Evolutionary conservation across 1,140 invertebrate species (phyloP).

Genomic region (Stegodyphus dumicola): DNA sequence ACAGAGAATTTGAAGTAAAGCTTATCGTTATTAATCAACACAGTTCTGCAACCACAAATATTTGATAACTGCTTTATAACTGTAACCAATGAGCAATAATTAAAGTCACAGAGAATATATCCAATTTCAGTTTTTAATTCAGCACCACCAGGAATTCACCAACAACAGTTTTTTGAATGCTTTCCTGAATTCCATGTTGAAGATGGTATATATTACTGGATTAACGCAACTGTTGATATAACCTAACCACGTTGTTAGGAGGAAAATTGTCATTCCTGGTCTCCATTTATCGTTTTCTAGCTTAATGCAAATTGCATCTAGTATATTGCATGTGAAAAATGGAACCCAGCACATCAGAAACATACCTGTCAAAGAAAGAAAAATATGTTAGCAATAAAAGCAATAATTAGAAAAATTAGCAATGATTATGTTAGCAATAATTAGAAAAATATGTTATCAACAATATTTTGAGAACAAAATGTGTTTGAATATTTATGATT

Average conservation of each 20-base stretch:
- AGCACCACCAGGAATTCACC: constrained; percentile 62
- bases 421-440: too few relatives aligned
- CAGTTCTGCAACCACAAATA: too few relatives aligned
- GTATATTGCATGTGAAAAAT: constrained; percentile 96
- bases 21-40: too few relatives aligned
- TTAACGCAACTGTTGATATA: constrained; percentile 99
- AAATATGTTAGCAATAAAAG: background rate
- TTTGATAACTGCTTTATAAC: too few relatives aligned
- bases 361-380: constrained; percentile 75
- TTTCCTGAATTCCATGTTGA: constrained; percentile 99
- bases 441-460: too few relatives aligned
- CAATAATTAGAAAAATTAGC: too few relatives aligned
- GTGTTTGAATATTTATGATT: too few relatives aligned
- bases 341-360: constrained; percentile 99
- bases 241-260: constrained; percentile 97
- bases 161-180: constrained; percentile 95
- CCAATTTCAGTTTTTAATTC: background rate
- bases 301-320: constrained; percentile 94
- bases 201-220: constrained; percentile 99
- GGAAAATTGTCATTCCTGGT: constrained; percentile 89
- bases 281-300: constrained; percentile 77
- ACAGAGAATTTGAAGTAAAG: too few relatives aligned
- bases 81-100: too few relatives aligned
- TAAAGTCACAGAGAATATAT: background rate
- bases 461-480: too few relatives aligned